phyloP scores from a whole-genome alignment of 2,797 vertebrate genomes.

The Kryptopterus vitreolus region DNA sequence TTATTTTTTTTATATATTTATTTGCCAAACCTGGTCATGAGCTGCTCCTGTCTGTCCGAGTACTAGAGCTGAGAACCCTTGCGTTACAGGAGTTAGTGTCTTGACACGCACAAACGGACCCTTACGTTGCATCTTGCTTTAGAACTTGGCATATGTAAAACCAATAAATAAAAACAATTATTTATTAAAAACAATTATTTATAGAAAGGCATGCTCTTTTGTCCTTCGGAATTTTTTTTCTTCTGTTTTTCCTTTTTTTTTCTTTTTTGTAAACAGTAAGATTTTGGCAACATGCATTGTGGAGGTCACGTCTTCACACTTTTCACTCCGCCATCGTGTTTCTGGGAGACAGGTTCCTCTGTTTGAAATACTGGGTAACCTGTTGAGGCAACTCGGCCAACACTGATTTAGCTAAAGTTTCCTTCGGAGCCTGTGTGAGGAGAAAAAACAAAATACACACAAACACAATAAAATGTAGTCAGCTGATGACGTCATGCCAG shows the following conservation, averaged over 20 bases:
- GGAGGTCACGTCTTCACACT: constrained; percentile 51
- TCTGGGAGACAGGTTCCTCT: constrained; percentile 87
- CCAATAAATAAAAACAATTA: constrained; percentile 58
- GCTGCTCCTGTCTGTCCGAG: background rate
- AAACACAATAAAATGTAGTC: constrained; percentile 27
- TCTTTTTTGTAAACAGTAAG: constrained; percentile 68
- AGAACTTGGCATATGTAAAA: constrained; percentile 46
- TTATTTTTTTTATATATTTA: background rate
- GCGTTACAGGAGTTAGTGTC: constrained; percentile 32
- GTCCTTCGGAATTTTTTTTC: constrained; percentile 53
- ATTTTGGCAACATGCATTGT: constrained; percentile 78
- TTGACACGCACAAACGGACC: constrained; percentile 33
- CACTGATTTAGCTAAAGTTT: constrained; percentile 95
- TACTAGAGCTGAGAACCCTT: constrained; percentile 17
- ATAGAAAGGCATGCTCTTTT: constrained; percentile 58
- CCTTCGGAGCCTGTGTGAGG: constrained; percentile 94
- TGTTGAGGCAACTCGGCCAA: constrained; percentile 97
- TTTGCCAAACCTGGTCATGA: background rate
- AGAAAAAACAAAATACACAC: constrained; percentile 45
- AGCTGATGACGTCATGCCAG: constrained; percentile 24
- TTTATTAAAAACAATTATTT: constrained; percentile 60
- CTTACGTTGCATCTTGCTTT: constrained; percentile 42
- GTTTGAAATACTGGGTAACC: constrained; percentile 98
- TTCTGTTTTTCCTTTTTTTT: constrained; percentile 55
- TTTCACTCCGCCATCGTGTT: constrained; percentile 83